phyloP scores from a whole-genome alignment of 64 coral and sea anemone genomes.

The Actinia tenebrosa region DNA sequence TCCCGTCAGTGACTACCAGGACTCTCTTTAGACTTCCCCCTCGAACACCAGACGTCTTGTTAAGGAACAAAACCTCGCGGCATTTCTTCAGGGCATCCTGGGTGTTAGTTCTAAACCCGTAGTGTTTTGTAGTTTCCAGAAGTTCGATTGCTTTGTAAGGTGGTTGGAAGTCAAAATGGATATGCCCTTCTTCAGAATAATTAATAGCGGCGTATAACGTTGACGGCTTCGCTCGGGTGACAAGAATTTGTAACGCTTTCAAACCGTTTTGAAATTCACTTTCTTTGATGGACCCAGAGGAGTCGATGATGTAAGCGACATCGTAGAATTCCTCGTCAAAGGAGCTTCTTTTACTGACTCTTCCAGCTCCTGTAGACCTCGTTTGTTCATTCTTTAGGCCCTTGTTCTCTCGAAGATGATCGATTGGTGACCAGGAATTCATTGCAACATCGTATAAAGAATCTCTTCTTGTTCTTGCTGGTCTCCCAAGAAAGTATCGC shows the following conservation, averaged over 20 bases:
- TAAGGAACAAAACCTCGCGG: conserved; percentile 34
- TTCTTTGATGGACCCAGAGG: conserved; percentile 21
- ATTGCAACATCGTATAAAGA: neutral
- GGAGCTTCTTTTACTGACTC: neutral
- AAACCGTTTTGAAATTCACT: conserved; percentile 33
- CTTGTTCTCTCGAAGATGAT: neutral
- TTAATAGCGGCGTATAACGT: conserved; percentile 39
- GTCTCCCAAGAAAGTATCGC: neutral
- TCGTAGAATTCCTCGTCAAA: conserved; percentile 15
- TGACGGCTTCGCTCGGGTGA: conserved; percentile 12
- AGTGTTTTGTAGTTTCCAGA: conserved; percentile 24
- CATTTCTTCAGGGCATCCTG: conserved; percentile 37
- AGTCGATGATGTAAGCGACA: conserved; percentile 46
- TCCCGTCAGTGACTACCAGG: conserved; percentile 24
- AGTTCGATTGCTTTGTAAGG: neutral
- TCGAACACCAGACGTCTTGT: conserved; percentile 30
- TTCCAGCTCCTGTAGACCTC: neutral
- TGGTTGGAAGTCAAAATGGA: conserved; percentile 41
- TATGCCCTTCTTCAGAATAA: conserved; percentile 25
- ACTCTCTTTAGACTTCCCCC: neutral
- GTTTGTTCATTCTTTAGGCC: neutral
- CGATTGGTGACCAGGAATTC: neutral
- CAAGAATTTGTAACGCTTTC: conserved; percentile 36
- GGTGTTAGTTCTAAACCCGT: conserved; percentile 37
- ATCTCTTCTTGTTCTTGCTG: neutral